Evolutionary conservation across 2,888 invertebrate species (phyloP), one percentile per base, ranked within the genome.

Genomic region (Girardia tigrina): DNA sequence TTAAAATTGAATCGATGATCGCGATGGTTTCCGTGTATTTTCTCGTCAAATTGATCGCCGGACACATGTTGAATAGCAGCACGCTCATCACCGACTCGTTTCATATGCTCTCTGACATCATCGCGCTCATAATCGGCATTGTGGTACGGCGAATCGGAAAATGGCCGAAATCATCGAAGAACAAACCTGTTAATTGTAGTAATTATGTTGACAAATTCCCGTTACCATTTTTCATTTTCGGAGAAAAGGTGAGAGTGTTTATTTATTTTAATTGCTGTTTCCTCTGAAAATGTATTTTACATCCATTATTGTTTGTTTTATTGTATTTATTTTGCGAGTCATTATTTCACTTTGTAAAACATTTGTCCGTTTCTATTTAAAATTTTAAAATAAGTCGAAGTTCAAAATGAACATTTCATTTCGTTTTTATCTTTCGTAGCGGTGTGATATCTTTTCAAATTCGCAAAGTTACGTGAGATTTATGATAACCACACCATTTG

Each of bases 41-140:
- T 86, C 88, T 95, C 80, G 93, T 95, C 81, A 95, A 97, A 87
- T 90, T 97, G 79, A 88, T 93, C 70, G 93, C 94, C 20, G 95
- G 97, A 71, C 94, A 95, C 85, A 88, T 94, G 77, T 94, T 94
- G 80, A 94, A 95, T 86, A 95, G 94, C 0, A 93, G 95, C 90
- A 91, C 95, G 0, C 87, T 97, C 20, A 91, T 97, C 70, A 94
- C 94, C 0, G 95, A 97, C 85, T 93, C 94, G 83, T 97, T 95
- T 87, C 97, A 97, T 84, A 95, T 97, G 95, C 85, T 97, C 78
- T 94, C 94, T 80, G 95, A 97, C 86, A 92, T 95, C 20, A 91
- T 94, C n/a, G 94, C 95, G 0, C 88, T 97, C 80, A 88, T 93
- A 73, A 91, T 95, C 80, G 95, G 94, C 76, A 93, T 94, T 86